Conservation (phyloP, 2,888 invertebrate genomes). For the Stramonita haemastoma region DNA sequence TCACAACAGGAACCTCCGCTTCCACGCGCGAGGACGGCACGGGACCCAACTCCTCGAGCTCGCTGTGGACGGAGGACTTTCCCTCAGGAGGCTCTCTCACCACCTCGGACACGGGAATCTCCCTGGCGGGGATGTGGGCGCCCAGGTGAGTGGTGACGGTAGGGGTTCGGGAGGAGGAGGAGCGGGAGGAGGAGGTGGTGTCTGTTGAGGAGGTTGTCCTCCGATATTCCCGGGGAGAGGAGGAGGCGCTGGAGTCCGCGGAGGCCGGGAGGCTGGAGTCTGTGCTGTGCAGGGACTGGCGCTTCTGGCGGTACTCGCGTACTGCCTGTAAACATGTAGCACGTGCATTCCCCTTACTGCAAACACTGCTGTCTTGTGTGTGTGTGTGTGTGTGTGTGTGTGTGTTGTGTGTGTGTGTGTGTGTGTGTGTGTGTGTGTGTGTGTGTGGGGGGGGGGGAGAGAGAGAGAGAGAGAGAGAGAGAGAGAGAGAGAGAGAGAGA, state of each 20-base stretch:
- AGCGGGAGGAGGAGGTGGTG: slow-evolving; percentile 34
- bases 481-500: too few species aligned
- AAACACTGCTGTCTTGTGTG: not conserved
- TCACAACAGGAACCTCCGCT: not conserved
- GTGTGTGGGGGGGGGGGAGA: not conserved
- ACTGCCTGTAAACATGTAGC: slow-evolving; percentile 45
- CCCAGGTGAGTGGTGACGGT: not conserved
- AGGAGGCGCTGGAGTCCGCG: slow-evolving; percentile 40
- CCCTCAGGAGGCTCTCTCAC: not conserved
- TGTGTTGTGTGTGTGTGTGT: slow-evolving; percentile 23
- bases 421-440: not conserved
- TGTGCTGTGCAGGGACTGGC: slow-evolving; percentile 58
- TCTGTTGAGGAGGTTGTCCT: slow-evolving; percentile 40
- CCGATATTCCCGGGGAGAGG: slow-evolving; percentile 32
- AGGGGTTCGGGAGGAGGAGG: not conserved
- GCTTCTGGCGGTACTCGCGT: slow-evolving; percentile 62
- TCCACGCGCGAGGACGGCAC: not conserved
- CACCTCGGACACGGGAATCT: not conserved
- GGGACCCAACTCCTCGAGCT: not conserved
- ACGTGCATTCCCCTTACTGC: not conserved
- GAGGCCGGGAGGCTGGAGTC: slow-evolving; percentile 43
- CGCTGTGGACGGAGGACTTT: not conserved
- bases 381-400: slow-evolving; percentile 23
- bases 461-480: not conserved
- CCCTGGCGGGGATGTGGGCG: not conserved